Evolutionary conservation across 2,888 invertebrate species (phyloP).

Genomic region (Eumerus sabulonum): DNA sequence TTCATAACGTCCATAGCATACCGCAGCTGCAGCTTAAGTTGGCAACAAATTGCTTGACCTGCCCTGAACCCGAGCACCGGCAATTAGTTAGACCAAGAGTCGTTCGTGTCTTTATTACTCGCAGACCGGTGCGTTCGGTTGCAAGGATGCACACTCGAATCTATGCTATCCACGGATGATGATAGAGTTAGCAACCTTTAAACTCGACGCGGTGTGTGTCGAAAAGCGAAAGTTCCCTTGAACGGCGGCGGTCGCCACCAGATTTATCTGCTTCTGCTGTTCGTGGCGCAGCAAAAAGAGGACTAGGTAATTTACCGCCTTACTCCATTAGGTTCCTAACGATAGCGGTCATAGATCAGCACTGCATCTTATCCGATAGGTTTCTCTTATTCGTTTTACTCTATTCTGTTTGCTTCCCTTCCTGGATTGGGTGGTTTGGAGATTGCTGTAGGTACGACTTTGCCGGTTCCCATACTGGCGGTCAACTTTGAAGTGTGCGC

Average conservation of each 20-base stretch:
- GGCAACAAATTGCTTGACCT: constrained; percentile 61
- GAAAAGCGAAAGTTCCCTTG: constrained; percentile 60
- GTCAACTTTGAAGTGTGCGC: constrained; percentile 53
- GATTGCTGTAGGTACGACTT: background rate
- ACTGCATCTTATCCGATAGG: constrained; percentile 47
- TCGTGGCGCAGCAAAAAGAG: constrained; percentile 7
- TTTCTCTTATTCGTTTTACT: too few species aligned
- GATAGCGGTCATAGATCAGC: constrained; percentile 63
- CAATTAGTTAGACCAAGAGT: constrained; percentile 56
- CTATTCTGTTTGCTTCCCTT: too few species aligned
- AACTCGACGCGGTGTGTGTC: constrained; percentile 39
- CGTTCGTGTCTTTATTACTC: constrained; percentile 57
- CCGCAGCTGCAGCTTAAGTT: constrained; percentile 33
- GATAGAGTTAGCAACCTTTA: constrained; percentile 61
- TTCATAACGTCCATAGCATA: too few species aligned
- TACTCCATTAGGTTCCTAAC: constrained; percentile 59
- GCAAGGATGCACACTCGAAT: constrained; percentile 22
- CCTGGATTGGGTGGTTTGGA: constrained; percentile 12
- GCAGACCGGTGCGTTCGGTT: constrained; percentile 13
- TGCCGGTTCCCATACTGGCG: constrained; percentile 20
- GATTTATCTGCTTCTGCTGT: constrained; percentile 48
- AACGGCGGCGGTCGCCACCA: constrained; percentile 17
- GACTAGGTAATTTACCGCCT: constrained; percentile 58
- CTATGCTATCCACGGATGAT: constrained; percentile 1
- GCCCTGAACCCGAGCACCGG: constrained; percentile 49